Conservation (phyloP, 92 coral and sea anemone species). For the Porites divaricata region DNA sequence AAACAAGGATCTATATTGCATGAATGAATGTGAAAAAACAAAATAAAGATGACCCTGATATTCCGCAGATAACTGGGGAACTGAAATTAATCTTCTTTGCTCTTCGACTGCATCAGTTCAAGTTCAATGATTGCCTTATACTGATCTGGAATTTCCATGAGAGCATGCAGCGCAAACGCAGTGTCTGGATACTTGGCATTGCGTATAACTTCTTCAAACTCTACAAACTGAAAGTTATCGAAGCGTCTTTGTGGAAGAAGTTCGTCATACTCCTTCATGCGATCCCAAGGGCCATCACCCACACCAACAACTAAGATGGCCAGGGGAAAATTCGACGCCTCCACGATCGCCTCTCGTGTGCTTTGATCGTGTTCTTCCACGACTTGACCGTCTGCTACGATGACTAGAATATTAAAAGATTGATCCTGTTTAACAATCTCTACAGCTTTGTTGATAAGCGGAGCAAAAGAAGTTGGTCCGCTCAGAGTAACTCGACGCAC, state of each 20-base stretch:
- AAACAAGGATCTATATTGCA: conserved; percentile 11
- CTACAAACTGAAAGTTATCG: conserved; percentile 98
- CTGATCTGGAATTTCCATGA: conserved; percentile 99
- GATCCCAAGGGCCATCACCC: conserved; percentile 99
- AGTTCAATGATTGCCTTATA: conserved; percentile 76
- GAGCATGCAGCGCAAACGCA: conserved; percentile 90
- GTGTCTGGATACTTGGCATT: conserved; percentile 81
- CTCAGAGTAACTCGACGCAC: conserved; percentile 87
- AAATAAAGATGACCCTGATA: background rate
- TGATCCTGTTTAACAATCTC: conserved; percentile 77
- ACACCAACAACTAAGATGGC: conserved; percentile 94
- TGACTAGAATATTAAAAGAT: conserved; percentile 81
- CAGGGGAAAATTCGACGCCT: conserved; percentile 88
- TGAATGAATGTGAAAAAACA: background rate
- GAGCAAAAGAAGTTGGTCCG: conserved; percentile 97
- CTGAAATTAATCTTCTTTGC: background rate
- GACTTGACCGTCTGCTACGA: conserved; percentile 96
- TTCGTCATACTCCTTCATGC: conserved; percentile 94
- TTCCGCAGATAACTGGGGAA: background rate
- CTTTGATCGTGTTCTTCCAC: conserved; percentile 87
- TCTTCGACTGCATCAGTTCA: conserved; percentile 55
- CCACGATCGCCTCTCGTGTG: conserved; percentile 87
- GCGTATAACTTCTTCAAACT: conserved; percentile 67
- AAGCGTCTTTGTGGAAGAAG: conserved; percentile 84
- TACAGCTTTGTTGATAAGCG: conserved; percentile 87